Evolutionary conservation across 2,888 invertebrate genomes (phyloP), one percentile per base, ranked within the genome.

Genomic region (Tipula unca): DNA sequence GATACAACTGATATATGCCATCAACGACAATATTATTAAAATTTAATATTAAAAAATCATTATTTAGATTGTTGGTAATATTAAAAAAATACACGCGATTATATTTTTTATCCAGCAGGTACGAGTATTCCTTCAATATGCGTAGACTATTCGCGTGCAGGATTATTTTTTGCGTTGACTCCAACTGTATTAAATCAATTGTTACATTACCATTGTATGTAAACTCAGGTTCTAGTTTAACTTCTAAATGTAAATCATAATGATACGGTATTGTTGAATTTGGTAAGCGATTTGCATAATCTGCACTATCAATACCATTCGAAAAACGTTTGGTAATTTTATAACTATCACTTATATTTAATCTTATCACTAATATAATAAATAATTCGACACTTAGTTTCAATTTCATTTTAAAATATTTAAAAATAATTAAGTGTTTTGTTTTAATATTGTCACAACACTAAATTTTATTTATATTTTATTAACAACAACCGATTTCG

Each of bases 101-200:
- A 29, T 82, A 4, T 82, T 82, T 82, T 29, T 82, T 82, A 29
- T 85, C 42, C 10, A 85, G 14, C 25, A 85, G 14, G 20, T 69
- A 85, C 2, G 54, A 54, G 10, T 39, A 14, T 17, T 85, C 20
- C 10, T 69, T 29, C n/a, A 29, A 25, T 6, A 93, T 90, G 0
- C 86, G 86, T 88, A 92, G 89, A n/a, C 89, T 90, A 90, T 92
- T 91, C 3, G 92, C 91, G 84, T 93, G 93, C 0, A 93, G 85
- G 0, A 90, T 89, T 0, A 93, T 90, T 14, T 88, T 87, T 20
- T 88, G 87, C 0, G 92, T 92, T 3, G 86, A 86, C 0, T 87
- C 83, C 0, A 87, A 42, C 0, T 92, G 90, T 0, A 89, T 32
- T 0, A 93, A 87, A 32, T 90, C 89, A 5, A 93, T 92, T 3